Evolutionary conservation across 2,888 invertebrate species (phyloP).

Genomic region (Litoditis marina): DNA sequence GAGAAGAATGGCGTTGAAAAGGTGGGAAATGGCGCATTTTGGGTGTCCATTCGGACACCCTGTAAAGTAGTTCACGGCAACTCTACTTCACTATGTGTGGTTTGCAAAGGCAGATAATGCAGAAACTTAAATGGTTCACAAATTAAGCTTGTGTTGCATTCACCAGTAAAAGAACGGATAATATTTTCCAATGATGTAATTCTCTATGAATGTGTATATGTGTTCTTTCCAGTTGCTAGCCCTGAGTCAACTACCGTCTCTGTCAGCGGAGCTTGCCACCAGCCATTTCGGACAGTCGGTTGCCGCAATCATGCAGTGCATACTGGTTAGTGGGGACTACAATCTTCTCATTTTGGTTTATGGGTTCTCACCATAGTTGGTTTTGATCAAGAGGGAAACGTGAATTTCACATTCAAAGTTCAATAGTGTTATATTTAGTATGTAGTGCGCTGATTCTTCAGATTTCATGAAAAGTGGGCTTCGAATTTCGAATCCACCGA

Average conservation of each 20-base stretch:
- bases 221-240: conserved; percentile 8
- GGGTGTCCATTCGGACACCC: no score
- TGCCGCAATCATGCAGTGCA: conserved; percentile 11
- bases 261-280: conserved; percentile 4
- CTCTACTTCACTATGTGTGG: no score
- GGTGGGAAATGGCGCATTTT: conserved; percentile 24
- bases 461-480: no score
- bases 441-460: no score
- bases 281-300: conserved; percentile 1
- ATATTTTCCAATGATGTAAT: background rate
- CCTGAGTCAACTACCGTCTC: conserved; percentile 4
- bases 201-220: background rate
- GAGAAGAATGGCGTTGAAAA: conserved; percentile 26
- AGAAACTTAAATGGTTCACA: no score
- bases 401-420: no score
- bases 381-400: no score
- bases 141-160: no score
- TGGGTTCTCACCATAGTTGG: no score
- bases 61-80: no score
- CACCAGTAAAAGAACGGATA: no score
- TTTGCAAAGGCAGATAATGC: no score
- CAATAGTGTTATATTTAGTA: background rate
- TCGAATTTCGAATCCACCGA: background rate
- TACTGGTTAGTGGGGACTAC: conserved; percentile 9
- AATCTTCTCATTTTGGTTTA: conserved; percentile 4